phyloP scores from a whole-genome alignment of 2,888 invertebrate species.

The Agapostemon virescens region DNA sequence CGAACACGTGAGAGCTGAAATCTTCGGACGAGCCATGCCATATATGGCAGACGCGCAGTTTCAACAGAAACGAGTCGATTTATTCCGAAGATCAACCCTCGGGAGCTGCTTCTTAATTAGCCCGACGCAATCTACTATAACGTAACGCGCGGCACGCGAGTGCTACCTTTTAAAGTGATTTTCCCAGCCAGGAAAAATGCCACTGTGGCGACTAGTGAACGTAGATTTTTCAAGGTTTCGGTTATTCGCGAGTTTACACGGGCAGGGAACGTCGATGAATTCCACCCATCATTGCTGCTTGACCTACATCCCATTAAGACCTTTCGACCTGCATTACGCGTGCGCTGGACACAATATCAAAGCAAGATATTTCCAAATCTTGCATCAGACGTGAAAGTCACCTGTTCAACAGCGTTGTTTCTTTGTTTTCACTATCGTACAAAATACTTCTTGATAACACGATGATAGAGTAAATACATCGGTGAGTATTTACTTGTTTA shows the following conservation, averaged over 20 bases:
- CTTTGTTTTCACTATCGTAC: background rate
- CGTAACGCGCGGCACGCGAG: background rate
- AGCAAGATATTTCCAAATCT: background rate
- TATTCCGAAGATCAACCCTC: no score
- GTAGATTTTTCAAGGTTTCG: constrained; percentile 30
- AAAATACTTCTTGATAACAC: background rate
- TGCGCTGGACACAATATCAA: background rate
- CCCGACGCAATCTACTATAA: no score
- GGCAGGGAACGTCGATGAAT: background rate
- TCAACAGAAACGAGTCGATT: no score
- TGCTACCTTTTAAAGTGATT: constrained; percentile 4
- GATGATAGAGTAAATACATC: no score
- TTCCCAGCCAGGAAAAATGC: constrained; percentile 4
- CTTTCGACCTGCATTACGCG: constrained; percentile 17
- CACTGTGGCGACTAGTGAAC: background rate
- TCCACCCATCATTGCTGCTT: background rate
- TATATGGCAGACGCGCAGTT: no score
- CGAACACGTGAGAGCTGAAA: no score
- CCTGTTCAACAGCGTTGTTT: background rate
- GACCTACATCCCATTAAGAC: constrained; percentile 29
- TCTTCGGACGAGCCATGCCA: no score
- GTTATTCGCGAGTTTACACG: constrained; percentile 6
- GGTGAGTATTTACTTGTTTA: no score
- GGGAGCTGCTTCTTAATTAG: no score
- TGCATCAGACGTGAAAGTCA: background rate